Conservation (phyloP, 2,888 invertebrate species). For the Sinohyriopsis cumingii region DNA sequence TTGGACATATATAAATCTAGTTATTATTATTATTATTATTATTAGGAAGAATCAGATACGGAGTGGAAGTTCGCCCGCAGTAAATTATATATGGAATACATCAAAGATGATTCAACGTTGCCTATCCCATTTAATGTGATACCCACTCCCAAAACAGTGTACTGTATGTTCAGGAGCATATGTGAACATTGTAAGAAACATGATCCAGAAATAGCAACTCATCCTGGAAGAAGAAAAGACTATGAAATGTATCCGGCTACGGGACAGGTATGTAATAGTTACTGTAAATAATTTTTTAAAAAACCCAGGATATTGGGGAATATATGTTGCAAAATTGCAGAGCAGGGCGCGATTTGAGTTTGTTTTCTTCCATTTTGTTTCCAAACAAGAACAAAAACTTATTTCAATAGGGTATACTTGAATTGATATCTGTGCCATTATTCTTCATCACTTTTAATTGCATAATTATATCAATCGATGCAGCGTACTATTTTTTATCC, state of each 20-base stretch:
- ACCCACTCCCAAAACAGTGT: conserved; percentile 56
- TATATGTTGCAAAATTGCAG: too few species aligned
- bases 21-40: not conserved
- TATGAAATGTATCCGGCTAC: conserved; percentile 49
- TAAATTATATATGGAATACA: conserved; percentile 72
- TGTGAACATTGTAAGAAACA: conserved; percentile 23
- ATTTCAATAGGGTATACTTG: too few species aligned
- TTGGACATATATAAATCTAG: too few species aligned
- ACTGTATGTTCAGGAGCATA: conserved; percentile 22
- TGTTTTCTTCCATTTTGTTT: too few species aligned
- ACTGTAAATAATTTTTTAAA: too few species aligned
- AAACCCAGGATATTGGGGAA: too few species aligned
- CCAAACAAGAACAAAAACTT: too few species aligned
- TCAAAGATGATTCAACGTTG: conserved; percentile 75
- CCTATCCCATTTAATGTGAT: conserved; percentile 71
- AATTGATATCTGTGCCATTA: too few species aligned
- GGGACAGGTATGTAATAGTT: not conserved
- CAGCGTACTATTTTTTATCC: too few species aligned
- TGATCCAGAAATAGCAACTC: conserved; percentile 31
- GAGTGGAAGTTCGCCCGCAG: conserved; percentile 71
- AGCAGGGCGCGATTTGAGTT: too few species aligned
- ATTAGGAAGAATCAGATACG: conserved; percentile 67
- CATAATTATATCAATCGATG: too few species aligned
- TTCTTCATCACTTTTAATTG: too few species aligned
- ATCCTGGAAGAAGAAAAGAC: conserved; percentile 56